phyloP scores from a whole-genome alignment of 2,888 invertebrate genomes.

The Pristionchus fissidentatus region DNA sequence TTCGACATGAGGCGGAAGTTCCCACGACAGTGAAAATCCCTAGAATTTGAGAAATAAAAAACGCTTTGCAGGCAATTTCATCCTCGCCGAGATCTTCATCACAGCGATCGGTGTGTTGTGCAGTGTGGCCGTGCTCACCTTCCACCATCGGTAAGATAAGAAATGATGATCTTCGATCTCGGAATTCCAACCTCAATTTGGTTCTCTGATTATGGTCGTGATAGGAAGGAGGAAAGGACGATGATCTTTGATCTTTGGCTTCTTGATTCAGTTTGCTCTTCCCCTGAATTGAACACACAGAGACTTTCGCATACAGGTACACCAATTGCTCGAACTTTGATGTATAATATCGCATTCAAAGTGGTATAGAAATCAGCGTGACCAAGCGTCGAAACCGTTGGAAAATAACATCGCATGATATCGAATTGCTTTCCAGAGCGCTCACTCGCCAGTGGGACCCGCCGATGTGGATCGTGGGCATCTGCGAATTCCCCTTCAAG shows the following conservation, averaged over 20 bases:
- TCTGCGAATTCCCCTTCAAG: constrained; percentile 26
- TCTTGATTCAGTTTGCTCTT: background rate
- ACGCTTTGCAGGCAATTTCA: constrained; percentile 61
- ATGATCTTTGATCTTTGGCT: background rate
- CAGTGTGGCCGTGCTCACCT: constrained; percentile 55
- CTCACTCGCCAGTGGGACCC: constrained; percentile 27
- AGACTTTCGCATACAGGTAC: too few relatives aligned
- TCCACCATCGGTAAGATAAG: constrained; percentile 54
- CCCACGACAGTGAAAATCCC: too few relatives aligned
- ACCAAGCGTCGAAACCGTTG: too few relatives aligned
- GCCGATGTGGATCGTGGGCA: background rate
- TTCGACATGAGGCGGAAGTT: too few relatives aligned
- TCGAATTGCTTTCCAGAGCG: constrained; percentile 22
- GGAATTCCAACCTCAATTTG: background rate
- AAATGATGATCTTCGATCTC: background rate
- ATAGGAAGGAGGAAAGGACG: too few relatives aligned
- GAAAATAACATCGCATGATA: background rate
- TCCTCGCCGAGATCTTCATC: constrained; percentile 66
- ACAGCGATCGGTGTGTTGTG: constrained; percentile 62
- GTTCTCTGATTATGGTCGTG: background rate
- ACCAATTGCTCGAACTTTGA: too few relatives aligned
- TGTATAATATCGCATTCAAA: too few relatives aligned
- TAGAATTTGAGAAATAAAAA: too few relatives aligned
- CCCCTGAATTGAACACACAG: too few relatives aligned
- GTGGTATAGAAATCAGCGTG: too few relatives aligned